Conservation (phyloP, 2,113 vertebrate genomes). For the Poecilia latipinna region DNA sequence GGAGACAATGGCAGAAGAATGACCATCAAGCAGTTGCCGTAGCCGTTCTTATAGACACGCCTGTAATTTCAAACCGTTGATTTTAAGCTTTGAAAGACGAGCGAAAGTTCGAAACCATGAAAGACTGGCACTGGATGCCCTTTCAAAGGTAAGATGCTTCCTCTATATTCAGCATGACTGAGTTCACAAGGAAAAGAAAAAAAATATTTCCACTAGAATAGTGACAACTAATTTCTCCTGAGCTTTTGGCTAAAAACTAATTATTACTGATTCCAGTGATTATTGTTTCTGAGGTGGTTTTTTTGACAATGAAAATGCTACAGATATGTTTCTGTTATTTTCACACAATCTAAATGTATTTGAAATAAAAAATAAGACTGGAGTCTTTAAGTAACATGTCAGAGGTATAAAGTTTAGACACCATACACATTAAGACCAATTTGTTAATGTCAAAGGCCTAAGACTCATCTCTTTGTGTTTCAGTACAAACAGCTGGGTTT, state of each 20-base stretch:
- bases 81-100: conserved; percentile 29
- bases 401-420: too few species aligned
- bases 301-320: not conserved
- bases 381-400: too few species aligned
- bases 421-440: too few species aligned
- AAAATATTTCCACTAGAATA: not conserved
- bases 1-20: conserved; percentile 7
- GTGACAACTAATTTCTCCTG: not conserved
- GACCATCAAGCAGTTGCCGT: conserved; percentile 2
- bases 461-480: too few species aligned
- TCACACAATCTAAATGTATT: too few species aligned
- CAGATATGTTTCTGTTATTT: not conserved
- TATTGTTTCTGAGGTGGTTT: not conserved
- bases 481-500: too few species aligned
- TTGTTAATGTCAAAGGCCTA: too few species aligned
- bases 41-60: conserved; percentile 16
- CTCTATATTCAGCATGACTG: conserved; percentile 4
- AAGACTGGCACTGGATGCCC: conserved; percentile 84
- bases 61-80: conserved; percentile 6
- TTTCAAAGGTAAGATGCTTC: conserved; percentile 80
- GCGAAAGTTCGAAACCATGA: conserved; percentile 69
- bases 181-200: not conserved
- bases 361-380: too few species aligned
- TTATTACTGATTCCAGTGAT: not conserved
- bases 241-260: not conserved